Evolutionary conservation across 92 coral and sea anemone genomes (phyloP), one percentile per base, ranked within the genome.

Genomic region (Zoanthus sociatus): DNA sequence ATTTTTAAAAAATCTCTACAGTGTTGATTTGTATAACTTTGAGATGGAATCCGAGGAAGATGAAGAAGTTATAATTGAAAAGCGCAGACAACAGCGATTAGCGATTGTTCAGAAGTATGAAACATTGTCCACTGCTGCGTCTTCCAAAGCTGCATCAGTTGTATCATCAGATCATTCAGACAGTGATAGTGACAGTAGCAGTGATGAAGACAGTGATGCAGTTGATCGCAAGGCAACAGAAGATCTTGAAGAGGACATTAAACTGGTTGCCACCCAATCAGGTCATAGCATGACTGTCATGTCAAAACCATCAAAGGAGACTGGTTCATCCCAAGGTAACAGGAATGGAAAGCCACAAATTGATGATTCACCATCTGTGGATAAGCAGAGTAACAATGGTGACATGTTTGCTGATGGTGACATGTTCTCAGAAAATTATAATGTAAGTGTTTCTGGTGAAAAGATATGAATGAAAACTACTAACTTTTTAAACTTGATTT

Each of bases 391-490:
- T 69, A 93, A 85, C 33, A 95, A 91, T 85, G 95, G 92, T 9
- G 99, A 97, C 63, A 95, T 97, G 98, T 90, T 97, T 91, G 97
- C 93, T 31, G 95, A 83, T 37, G 99, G 93, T 78, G 98, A 97
- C 73, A 97, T 95, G 98, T 95, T 97, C 82, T 94, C 97, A 66
- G 95, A 95, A 53, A 79, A 89, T 69, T 95, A 92, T 87, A 91
- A 84, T 72, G 98, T 94, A 89, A 94, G 98, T 93, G 4, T 50
- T 50, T 7, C 55, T 50, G 55, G 1, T 50, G 9, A 1, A 50
- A 50, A 32, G 37, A 33, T 78, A 21, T 54, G 33, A 21, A 54
- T 30, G 58, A 53, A 53, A 64, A 64, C 70, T 64, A 64, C 70
- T 64, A 53, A 53, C 58, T 53, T n/a, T n/a, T n/a, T n/a, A n/a